Evolutionary conservation across 2,113 vertebrate genomes (phyloP).

Genomic region (Hucho hucho): DNA sequence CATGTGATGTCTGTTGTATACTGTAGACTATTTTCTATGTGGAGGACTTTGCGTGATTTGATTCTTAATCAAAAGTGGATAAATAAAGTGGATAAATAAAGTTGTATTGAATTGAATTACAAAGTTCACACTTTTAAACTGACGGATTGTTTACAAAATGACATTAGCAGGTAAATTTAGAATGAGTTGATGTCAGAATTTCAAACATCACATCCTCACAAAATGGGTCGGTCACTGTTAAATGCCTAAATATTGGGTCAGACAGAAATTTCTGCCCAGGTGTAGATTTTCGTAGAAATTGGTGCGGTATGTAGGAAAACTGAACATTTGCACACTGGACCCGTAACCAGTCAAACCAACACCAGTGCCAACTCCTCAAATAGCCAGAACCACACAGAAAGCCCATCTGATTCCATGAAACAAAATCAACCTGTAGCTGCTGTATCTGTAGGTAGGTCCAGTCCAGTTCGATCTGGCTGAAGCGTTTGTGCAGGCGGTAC

Average conservation of each 20-base stretch:
- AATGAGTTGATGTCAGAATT: not conserved
- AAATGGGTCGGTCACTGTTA: not conserved
- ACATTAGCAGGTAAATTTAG: not conserved
- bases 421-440: slow-evolving; percentile 85
- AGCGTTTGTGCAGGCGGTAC: slow-evolving; percentile 91
- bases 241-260: slow-evolving; percentile 14
- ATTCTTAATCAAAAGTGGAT: too few relatives aligned
- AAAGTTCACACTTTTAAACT: too few relatives aligned
- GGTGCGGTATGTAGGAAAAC: slow-evolving; percentile 2
- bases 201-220: slow-evolving; percentile 17
- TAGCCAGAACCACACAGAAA: not conserved
- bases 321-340: slow-evolving; percentile 11
- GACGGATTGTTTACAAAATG: too few relatives aligned
- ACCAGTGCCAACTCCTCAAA: not conserved
- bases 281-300: not conserved
- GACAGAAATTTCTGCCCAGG: slow-evolving; percentile 29
- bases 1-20: too few relatives aligned
- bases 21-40: too few relatives aligned
- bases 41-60: not conserved
- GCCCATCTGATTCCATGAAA: not conserved
- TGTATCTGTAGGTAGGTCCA: slow-evolving; percentile 86
- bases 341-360: not conserved
- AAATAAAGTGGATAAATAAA: too few relatives aligned
- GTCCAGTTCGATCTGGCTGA: slow-evolving; percentile 90
- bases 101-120: too few relatives aligned